These are phyloP conservation scores for Drosophila monieri DNA, from an alignment of 2,888 invertebrate genomes.

Conservation along the genomic window DNA sequence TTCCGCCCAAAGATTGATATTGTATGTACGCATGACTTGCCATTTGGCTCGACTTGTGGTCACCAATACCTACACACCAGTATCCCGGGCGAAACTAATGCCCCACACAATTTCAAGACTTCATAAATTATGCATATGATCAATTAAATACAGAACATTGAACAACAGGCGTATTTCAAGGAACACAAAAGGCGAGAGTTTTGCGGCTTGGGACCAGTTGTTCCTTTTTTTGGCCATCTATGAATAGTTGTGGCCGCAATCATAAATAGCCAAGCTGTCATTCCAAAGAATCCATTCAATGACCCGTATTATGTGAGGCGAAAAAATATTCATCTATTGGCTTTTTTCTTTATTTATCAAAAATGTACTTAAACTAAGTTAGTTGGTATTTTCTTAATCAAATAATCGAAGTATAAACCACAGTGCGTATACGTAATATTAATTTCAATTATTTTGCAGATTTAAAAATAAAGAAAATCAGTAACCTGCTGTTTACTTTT, in stretches of 20 bases:
- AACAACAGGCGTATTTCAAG: constrained; percentile 2
- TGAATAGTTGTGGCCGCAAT: neutral
- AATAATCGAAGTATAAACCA: no score
- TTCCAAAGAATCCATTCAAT: neutral
- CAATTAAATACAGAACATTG: constrained; percentile 38
- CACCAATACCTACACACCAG: constrained; percentile 8
- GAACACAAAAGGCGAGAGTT: neutral
- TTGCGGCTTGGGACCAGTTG: constrained; percentile 9
- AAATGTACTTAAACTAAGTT: neutral
- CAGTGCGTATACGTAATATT: neutral
- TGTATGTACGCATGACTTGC: constrained; percentile 30
- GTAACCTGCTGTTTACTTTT: no score
- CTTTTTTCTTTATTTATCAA: neutral
- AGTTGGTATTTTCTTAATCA: no score
- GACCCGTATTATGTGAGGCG: neutral
- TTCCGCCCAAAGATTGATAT: constrained; percentile 39
- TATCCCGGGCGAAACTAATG: neutral
- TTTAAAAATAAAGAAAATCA: no score
- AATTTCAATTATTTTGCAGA: neutral
- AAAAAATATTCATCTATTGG: neutral
- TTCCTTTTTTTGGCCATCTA: neutral
- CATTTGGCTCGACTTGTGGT: constrained; percentile 21
- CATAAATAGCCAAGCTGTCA: neutral
- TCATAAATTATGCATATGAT: constrained; percentile 34
- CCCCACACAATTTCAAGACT: neutral